Percentiles rank a stretch among this genome's conserved stretches.
Evolutionary conservation across 2,797 vertebrate genomes (phyloP).

Genomic region (Salarias fasciatus): DNA sequence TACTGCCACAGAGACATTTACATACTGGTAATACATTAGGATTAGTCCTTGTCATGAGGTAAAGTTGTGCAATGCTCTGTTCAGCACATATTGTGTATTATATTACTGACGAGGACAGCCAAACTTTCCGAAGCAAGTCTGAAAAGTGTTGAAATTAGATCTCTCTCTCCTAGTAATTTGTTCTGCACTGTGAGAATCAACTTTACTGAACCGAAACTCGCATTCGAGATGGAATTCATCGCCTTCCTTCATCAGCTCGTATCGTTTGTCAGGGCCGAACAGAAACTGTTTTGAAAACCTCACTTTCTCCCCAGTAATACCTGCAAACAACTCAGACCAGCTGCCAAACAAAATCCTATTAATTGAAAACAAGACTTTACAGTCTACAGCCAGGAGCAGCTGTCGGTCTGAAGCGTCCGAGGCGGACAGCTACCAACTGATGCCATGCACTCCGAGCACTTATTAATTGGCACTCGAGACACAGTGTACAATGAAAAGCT

Average conservation of each 20-base stretch:
- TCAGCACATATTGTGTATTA: not conserved
- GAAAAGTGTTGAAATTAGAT: not conserved
- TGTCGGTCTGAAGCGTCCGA: not conserved
- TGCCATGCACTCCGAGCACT: not conserved
- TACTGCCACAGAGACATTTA: no score
- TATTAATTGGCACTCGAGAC: not conserved
- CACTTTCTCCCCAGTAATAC: no score
- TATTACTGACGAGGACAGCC: not conserved
- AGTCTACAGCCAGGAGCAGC: not conserved
- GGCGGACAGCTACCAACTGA: no score
- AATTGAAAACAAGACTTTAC: not conserved
- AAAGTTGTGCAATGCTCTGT: no score
- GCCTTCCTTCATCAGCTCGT: not conserved
- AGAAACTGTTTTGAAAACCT: not conserved
- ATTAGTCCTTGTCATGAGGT: no score
- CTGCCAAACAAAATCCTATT: not conserved
- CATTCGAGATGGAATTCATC: not conserved
- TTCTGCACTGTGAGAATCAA: no score
- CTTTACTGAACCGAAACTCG: not conserved
- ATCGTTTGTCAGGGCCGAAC: not conserved
- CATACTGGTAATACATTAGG: no score
- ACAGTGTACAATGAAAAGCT: not conserved
- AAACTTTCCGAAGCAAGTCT: not conserved
- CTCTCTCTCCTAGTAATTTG: not conserved
- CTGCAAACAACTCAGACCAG: not conserved